Base-by-base conservation (phyloP, 2,113 vertebrate species). In the Origma solitaria region DNA sequence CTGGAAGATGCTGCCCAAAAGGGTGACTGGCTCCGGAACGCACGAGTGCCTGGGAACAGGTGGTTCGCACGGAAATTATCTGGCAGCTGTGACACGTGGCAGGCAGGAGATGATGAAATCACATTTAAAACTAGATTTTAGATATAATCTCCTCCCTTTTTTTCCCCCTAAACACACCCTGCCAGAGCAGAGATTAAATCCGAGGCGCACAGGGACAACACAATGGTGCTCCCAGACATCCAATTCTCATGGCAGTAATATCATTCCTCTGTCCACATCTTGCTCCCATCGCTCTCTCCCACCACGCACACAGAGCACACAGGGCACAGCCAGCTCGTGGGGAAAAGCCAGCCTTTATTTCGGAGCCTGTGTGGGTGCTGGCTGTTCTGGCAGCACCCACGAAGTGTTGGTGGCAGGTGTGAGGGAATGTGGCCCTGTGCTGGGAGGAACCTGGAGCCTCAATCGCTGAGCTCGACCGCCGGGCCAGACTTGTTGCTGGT, bases 51-150 rank as follows among this genome's bases (percentile, higher is more conserved):
- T 68, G 78, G 88, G 35, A 95, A 94, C 93, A 95, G 92, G 95
- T 89, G 94, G 87, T 42, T 91, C 1, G 9, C 53, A n/a, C 13
- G 31, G 92, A 93, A 90, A 93, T 83, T 28, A 89, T 64, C 85
- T 49, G 90, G 72, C 93, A 73, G 93, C 96, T 56, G 86, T 6
- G 33, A 89, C 89, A 94, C 73, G 73, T 73, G 90, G 96, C 93
- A 61, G 31, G 61, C 82, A 81, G 80, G 93, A 65, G 93, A 92
- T 89, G 90, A 95, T 53, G 91, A 96, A 95, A 96, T 90, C 81
- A 16, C 53, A 8, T 70, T 70, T 54, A 42, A 78, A 87, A 65
- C 35, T 15, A 9, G 54, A 53, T 70, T 92, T 86, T 1, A 38
- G 80, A 31, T 31, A 42, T 42, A 49, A 93, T 75, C 87, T 64